phyloP scores from a whole-genome alignment of 1,140 invertebrate genomes.

The Euwallacea fornicatus region DNA sequence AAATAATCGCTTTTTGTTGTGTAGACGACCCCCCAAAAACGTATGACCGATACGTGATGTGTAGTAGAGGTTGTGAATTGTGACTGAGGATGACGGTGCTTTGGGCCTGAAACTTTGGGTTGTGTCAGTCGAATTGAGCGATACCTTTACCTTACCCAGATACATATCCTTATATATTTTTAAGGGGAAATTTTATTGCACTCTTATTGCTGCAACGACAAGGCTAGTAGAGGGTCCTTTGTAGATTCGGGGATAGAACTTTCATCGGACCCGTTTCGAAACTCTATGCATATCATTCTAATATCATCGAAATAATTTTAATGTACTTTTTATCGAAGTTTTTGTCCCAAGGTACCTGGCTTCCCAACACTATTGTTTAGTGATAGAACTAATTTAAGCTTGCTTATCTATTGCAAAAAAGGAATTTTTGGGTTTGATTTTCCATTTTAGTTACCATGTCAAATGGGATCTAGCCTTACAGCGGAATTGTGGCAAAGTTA shows the following conservation, averaged over 20 bases:
- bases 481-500: too few relatives aligned
- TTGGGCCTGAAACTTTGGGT: slow-evolving; percentile 22
- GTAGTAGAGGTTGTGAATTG: slow-evolving; percentile 26
- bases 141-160: slow-evolving; percentile 21
- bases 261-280: neutral
- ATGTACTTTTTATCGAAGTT: slow-evolving; percentile 19
- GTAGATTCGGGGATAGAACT: neutral
- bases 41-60: slow-evolving; percentile 2
- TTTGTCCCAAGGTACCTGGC: slow-evolving; percentile 17
- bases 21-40: slow-evolving; percentile 29
- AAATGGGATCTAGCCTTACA: too few relatives aligned
- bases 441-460: too few relatives aligned
- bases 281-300: slow-evolving; percentile 26
- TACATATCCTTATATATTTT: slow-evolving; percentile 5
- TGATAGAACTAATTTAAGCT: too few relatives aligned
- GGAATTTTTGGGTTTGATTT: too few relatives aligned
- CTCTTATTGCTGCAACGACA: neutral
- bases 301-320: slow-evolving; percentile 28
- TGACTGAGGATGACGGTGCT: slow-evolving; percentile 30
- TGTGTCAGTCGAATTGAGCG: neutral
- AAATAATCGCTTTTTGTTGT: slow-evolving; percentile 34
- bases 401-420: too few relatives aligned
- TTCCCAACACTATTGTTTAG: too few relatives aligned
- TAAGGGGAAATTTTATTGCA: slow-evolving; percentile 5
- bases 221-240: slow-evolving; percentile 9